Conservation (phyloP, 1,140 invertebrate species). For the Dysdera silvatica region DNA sequence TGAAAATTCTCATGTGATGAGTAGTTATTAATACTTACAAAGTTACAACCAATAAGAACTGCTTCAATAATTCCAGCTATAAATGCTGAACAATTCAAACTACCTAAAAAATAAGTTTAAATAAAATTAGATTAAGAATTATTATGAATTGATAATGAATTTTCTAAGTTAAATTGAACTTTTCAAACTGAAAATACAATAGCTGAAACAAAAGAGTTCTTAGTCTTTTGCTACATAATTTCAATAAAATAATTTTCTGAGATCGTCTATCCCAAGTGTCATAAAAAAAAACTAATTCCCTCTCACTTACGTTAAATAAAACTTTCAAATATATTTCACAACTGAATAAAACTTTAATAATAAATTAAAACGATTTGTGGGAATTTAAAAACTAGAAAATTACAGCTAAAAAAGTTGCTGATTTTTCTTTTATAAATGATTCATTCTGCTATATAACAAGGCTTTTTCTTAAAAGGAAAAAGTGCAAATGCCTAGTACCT, state of each 20-base stretch:
- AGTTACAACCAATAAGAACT: conserved; percentile 84
- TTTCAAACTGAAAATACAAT: neutral
- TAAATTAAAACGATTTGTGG: neutral
- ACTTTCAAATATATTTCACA: neutral
- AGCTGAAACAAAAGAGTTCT: neutral
- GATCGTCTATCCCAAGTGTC: neutral
- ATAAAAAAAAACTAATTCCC: neutral
- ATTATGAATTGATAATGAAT: neutral
- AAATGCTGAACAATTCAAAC: conserved; percentile 95
- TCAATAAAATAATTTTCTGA: neutral
- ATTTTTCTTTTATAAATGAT: too few species aligned
- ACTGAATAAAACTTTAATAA: neutral
- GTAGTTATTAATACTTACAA: conserved; percentile 80
- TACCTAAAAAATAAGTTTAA: conserved; percentile 44
- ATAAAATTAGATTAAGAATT: neutral
- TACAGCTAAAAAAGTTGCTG: neutral
- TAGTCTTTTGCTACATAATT: neutral
- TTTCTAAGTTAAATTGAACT: neutral
- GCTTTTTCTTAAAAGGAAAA: neutral
- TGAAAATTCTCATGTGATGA: too few species aligned
- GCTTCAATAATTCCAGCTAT: conserved; percentile 96
- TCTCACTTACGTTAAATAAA: too few species aligned
- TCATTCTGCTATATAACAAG: neutral
- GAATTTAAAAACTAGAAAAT: neutral
- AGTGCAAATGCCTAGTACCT: neutral